These are phyloP conservation scores for Galaxea fascicularis DNA, from an alignment of 92 coral and sea anemone species.

Conservation along the genomic window DNA sequence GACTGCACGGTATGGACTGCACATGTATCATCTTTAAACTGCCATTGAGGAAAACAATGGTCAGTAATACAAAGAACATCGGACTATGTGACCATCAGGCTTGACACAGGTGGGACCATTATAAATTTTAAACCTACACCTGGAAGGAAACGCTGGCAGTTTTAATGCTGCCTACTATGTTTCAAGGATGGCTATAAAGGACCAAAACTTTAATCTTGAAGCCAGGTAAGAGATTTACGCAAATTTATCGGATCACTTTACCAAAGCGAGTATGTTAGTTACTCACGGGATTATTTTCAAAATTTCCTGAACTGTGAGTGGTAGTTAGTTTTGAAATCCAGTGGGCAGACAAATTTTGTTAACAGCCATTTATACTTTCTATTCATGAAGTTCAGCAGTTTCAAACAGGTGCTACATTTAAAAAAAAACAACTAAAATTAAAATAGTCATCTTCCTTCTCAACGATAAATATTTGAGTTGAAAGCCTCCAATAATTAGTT, in stretches of 20 bases:
- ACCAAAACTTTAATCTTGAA: slow-evolving; percentile 5
- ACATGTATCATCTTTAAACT: neutral
- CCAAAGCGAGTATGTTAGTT: neutral
- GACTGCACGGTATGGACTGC: too few relatives aligned
- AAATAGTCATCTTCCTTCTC: too few relatives aligned
- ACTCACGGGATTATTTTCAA: neutral
- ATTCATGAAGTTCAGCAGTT: neutral
- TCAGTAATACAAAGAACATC: neutral
- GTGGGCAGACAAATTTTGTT: too few relatives aligned
- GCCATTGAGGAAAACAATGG: neutral
- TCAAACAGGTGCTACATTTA: slow-evolving; percentile 3
- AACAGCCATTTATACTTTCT: neutral
- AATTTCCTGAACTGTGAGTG: neutral
- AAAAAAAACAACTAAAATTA: too few relatives aligned
- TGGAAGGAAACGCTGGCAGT: neutral
- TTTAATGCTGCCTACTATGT: neutral
- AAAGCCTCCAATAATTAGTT: too few relatives aligned
- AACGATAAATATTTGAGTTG: too few relatives aligned
- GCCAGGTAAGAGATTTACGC: too few relatives aligned
- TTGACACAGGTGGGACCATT: neutral
- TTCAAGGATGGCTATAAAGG: neutral
- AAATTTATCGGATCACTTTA: neutral
- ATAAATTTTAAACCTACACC: neutral
- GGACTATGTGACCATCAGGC: neutral
- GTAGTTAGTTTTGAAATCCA: neutral